Percentiles rank a stretch among this genome's conserved stretches.
phyloP scores from a whole-genome alignment of 2,113 vertebrate genomes.

The Campylomormyrus numenius region DNA sequence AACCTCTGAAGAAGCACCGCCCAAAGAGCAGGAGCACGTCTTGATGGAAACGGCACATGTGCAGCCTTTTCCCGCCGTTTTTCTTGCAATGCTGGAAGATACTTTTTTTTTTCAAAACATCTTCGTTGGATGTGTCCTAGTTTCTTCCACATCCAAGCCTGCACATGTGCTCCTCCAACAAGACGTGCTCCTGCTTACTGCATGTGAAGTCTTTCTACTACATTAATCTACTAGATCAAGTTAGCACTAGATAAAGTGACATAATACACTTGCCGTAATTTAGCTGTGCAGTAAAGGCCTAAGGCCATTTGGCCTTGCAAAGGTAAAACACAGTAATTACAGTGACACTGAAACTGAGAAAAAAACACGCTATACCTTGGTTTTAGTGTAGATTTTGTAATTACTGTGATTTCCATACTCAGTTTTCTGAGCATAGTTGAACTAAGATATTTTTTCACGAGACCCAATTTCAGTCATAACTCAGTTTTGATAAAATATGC shows the following conservation, averaged over 20 bases:
- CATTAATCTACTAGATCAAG: not conserved
- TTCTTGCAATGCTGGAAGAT: not conserved
- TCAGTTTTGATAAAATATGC: not conserved
- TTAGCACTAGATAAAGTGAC: not conserved
- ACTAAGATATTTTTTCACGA: not conserved
- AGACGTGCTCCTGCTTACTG: not conserved
- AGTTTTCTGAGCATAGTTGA: not conserved
- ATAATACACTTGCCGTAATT: not conserved
- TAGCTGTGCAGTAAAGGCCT: not conserved
- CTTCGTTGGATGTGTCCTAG: not conserved
- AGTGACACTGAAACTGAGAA: not conserved
- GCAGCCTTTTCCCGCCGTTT: not conserved
- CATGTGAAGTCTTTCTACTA: not conserved
- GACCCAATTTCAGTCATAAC: not conserved
- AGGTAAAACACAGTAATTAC: not conserved
- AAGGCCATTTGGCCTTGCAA: not conserved
- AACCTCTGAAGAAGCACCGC: not conserved
- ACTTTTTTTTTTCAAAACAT: not conserved
- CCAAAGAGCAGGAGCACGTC: not conserved
- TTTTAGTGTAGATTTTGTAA: not conserved
- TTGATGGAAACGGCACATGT: not conserved
- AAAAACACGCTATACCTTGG: not conserved
- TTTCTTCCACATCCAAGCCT: not conserved
- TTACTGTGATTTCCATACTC: not conserved
- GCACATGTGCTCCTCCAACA: not conserved